A percentile compares a stretch with the other conserved stretches of the same genome.
Conservation (phyloP, 2,797 vertebrate species). For the Mormyrops attenuatus region DNA sequence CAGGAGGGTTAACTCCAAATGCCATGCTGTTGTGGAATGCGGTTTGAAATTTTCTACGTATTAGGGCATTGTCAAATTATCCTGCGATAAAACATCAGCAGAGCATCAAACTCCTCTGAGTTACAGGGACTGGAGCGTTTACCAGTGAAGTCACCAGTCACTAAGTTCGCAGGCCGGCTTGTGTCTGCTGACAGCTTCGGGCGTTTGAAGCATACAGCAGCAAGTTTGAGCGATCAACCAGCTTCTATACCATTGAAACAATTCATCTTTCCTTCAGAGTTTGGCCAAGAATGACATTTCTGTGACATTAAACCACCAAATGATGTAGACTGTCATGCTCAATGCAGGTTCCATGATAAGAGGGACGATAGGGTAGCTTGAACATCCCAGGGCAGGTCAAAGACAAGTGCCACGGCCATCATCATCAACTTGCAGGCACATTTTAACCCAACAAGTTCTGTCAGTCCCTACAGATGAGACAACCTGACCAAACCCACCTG, state of each 20-base stretch:
- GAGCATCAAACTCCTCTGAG: not conserved
- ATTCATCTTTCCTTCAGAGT: not conserved
- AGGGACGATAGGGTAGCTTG: not conserved
- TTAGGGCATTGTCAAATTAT: not conserved
- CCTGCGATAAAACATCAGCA: not conserved
- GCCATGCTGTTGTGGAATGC: not conserved
- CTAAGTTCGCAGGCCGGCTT: not conserved
- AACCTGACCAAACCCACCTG: not conserved
- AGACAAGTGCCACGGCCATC: not conserved
- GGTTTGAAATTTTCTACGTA: not conserved
- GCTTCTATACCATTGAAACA: not conserved
- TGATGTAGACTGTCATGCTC: not conserved
- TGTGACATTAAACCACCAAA: not conserved
- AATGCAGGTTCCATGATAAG: not conserved
- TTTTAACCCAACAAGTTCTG: not conserved
- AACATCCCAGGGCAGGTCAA: not conserved
- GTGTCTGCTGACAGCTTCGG: not conserved
- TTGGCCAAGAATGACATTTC: not conserved
- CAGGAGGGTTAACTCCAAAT: not conserved
- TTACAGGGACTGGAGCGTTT: not conserved
- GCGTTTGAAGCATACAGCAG: not conserved
- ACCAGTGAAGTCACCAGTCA: not conserved
- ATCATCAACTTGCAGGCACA: not conserved
- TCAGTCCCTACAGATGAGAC: not conserved
- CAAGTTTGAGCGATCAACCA: not conserved